A percentile compares a stretch with the other conserved stretches of the same genome.
phyloP scores from a whole-genome alignment of 2,888 invertebrate genomes.

The Allophyes oxyacanthae region DNA sequence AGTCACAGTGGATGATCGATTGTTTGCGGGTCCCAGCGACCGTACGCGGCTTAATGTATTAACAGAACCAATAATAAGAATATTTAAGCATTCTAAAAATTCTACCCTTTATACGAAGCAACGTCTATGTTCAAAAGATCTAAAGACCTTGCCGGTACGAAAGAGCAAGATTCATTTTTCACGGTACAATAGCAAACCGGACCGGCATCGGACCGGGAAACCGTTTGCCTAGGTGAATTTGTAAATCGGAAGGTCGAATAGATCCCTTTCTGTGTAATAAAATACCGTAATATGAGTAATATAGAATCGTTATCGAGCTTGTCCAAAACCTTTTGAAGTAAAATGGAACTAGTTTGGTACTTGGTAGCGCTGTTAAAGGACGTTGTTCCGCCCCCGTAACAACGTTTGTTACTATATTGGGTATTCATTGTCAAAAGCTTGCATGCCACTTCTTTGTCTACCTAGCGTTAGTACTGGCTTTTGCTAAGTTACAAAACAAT shows the following conservation, averaged over 20 bases:
- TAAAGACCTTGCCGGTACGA: constrained; percentile 2
- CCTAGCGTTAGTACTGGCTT: too few species aligned
- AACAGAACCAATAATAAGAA: too few species aligned
- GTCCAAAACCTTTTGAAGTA: constrained; percentile 24
- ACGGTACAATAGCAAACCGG: constrained; percentile 42
- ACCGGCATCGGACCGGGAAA: constrained; percentile 28
- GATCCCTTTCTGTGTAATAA: constrained; percentile 48
- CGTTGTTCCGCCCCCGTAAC: too few species aligned
- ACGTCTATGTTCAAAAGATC: constrained; percentile 23
- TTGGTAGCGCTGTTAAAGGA: constrained; percentile 11
- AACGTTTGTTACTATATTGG: too few species aligned
- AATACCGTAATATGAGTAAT: constrained; percentile 42
- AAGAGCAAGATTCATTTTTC: constrained; percentile 44
- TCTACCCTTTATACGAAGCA: too few species aligned
- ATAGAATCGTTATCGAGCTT: constrained; percentile 38
- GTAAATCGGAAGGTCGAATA: constrained; percentile 43
- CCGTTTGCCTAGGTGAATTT: constrained; percentile 49
- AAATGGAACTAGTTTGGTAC: constrained; percentile 24
- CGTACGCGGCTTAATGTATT: too few species aligned
- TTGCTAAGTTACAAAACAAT: too few species aligned
- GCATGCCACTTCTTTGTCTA: too few species aligned
- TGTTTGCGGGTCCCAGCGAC: too few species aligned
- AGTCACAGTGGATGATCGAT: too few species aligned
- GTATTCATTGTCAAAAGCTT: too few species aligned
- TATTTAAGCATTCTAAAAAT: too few species aligned